phyloP scores from a whole-genome alignment of 2,113 vertebrate genomes.

The Corythornis cristatus region DNA sequence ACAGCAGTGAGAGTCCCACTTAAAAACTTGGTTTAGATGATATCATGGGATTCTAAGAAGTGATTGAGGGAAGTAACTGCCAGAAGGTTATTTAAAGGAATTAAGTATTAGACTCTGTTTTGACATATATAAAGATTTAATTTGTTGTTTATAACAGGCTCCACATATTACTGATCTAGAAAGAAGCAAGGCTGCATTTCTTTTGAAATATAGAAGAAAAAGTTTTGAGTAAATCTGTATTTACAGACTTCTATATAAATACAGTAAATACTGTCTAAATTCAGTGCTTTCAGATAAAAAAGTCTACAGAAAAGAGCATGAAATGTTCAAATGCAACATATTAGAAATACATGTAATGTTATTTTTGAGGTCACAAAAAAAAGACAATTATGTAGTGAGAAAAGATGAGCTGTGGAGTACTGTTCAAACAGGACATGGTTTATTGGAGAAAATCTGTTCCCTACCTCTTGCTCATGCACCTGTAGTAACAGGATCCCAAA shows the following conservation, averaged over 20 bases:
- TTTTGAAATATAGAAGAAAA: neutral
- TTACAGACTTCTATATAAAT: too few species aligned
- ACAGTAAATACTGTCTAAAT: too few species aligned
- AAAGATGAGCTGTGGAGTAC: neutral
- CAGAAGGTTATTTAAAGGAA: neutral
- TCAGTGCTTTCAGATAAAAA: neutral
- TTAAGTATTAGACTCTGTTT: neutral
- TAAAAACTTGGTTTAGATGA: neutral
- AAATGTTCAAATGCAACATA: neutral
- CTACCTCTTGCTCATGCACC: neutral
- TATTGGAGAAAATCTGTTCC: neutral
- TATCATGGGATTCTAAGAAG: neutral
- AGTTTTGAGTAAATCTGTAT: neutral
- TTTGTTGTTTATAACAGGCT: neutral
- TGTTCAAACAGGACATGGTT: neutral
- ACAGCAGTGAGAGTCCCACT: neutral
- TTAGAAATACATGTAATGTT: neutral
- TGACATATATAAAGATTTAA: neutral
- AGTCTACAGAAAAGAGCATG: neutral
- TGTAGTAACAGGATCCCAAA: neutral
- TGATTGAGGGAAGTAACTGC: neutral
- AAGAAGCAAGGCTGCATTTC: neutral
- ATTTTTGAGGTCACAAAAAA: neutral
- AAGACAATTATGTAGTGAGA: neutral
- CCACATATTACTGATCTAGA: neutral